phyloP scores from a whole-genome alignment of 2,113 vertebrate species.

The Eolophus roseicapilla region DNA sequence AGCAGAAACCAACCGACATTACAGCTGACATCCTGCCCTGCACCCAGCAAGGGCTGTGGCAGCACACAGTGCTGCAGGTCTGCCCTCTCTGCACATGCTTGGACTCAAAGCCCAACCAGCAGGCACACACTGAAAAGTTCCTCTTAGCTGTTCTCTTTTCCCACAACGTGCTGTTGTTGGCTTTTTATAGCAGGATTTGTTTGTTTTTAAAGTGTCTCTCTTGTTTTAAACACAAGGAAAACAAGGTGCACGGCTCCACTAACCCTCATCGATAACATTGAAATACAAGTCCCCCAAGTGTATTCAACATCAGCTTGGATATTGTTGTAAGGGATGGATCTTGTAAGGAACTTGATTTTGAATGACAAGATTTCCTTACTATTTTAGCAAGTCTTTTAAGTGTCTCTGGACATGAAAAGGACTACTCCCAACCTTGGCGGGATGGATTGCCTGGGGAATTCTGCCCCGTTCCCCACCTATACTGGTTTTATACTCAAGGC shows the following conservation, averaged over 20 bases:
- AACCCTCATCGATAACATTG: neutral
- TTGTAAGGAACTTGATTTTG: neutral
- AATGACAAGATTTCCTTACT: neutral
- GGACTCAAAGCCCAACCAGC: too few species aligned
- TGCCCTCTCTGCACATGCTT: neutral
- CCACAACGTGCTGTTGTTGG: neutral
- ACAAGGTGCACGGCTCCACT: neutral
- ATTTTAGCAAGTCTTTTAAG: neutral
- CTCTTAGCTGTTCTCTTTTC: neutral
- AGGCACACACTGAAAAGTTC: neutral
- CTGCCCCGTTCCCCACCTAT: neutral
- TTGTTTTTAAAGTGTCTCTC: neutral
- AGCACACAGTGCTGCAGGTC: accelerated
- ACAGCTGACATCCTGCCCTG: neutral
- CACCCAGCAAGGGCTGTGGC: neutral
- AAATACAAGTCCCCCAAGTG: neutral
- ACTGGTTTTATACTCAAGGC: neutral
- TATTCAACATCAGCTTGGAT: neutral
- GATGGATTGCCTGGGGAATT: neutral
- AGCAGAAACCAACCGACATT: neutral
- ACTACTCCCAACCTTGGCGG: neutral
- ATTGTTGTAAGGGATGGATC: neutral
- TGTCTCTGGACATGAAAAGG: neutral
- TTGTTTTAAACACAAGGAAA: neutral
- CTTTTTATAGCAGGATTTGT: neutral